Percentiles rank a stretch among this genome's conserved stretches.
Conservation (phyloP, 2,113 vertebrate species). For the Orientallactaga bullata region DNA sequence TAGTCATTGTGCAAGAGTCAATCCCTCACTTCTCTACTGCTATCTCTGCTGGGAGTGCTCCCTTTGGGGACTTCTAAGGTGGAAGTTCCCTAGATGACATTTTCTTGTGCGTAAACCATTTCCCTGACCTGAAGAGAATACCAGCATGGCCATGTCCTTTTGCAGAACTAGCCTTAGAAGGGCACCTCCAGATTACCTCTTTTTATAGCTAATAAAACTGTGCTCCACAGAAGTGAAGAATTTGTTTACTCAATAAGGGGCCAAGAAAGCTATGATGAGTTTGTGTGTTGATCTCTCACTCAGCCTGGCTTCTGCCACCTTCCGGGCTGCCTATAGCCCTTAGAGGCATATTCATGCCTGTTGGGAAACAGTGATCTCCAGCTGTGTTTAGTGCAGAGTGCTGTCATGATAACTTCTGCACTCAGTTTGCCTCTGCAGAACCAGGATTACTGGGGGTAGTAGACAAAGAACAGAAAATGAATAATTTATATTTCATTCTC, state of each 20-base stretch:
- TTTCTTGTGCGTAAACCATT: neutral
- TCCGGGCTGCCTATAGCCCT: neutral
- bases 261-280: neutral
- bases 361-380: neutral
- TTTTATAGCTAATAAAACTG: neutral
- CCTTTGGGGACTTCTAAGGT: neutral
- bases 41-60: neutral
- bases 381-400: neutral
- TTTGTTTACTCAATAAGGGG: neutral
- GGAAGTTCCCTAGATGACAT: neutral
- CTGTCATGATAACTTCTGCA: conserved; percentile 8
- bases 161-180: neutral
- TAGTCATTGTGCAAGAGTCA: neutral
- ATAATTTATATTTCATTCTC: conserved; percentile 74
- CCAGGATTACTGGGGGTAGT: conserved; percentile 52
- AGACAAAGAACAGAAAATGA: conserved; percentile 70
- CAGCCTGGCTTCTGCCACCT: neutral
- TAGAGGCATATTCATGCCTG: fast-evolving
- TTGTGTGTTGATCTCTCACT: neutral
- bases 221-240: neutral
- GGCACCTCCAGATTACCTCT: neutral
- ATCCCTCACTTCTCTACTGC: neutral
- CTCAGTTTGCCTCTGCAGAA: conserved; percentile 53
- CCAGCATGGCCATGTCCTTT: neutral
- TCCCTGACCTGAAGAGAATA: neutral